Conservation (phyloP, 1,140 invertebrate genomes). For the Drosophila miranda region DNA sequence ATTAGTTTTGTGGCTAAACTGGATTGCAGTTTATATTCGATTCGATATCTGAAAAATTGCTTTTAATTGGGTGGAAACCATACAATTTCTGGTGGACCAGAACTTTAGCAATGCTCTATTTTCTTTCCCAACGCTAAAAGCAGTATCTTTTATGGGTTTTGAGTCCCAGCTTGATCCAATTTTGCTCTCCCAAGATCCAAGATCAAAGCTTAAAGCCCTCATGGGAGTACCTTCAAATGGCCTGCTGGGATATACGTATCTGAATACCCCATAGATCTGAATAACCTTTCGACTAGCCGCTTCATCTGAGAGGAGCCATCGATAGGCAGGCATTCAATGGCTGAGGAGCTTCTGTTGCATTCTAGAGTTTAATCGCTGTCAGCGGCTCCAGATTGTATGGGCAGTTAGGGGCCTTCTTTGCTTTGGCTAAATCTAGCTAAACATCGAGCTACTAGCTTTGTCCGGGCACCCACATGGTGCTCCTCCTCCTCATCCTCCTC, state of each 20-base stretch:
- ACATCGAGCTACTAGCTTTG: slow-evolving; percentile 21
- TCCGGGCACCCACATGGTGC: slow-evolving; percentile 37
- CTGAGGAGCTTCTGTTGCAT: not conserved
- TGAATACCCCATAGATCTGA: not conserved
- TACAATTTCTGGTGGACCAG: not conserved
- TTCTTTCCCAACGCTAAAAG: not conserved
- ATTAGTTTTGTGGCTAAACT: slow-evolving; percentile 16
- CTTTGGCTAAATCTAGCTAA: slow-evolving; percentile 37
- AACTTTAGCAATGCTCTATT: too few relatives aligned
- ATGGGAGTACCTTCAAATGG: too few relatives aligned
- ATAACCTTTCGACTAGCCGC: too few relatives aligned
- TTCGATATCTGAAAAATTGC: slow-evolving; percentile 1
- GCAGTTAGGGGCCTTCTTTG: slow-evolving; percentile 39
- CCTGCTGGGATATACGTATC: too few relatives aligned
- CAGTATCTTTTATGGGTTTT: not conserved
- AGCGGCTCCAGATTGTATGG: slow-evolving; percentile 45
- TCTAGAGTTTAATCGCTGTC: slow-evolving; percentile 43
- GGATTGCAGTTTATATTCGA: not conserved
- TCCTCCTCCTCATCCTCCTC: slow-evolving; percentile 1
- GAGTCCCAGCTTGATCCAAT: too few relatives aligned
- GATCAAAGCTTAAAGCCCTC: too few relatives aligned
- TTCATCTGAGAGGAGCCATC: not conserved
- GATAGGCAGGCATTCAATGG: slow-evolving; percentile 2
- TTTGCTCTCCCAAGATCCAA: too few relatives aligned
- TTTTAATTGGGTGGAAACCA: slow-evolving; percentile 8